Conservation (phyloP, 2,113 vertebrate species). For the Xiphophorus hellerii region DNA sequence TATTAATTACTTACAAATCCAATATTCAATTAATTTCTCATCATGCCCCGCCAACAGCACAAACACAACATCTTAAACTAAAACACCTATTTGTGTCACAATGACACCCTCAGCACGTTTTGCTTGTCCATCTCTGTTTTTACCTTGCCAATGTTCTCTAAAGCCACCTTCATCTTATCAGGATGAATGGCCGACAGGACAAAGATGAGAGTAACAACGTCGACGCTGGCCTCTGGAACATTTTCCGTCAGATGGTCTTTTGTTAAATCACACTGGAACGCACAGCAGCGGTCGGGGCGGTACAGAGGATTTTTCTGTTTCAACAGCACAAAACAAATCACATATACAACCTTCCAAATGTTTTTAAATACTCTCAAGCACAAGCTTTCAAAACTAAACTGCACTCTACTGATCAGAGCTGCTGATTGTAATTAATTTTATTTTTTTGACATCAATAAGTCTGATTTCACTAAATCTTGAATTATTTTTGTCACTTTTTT, state of each 20-base stretch:
- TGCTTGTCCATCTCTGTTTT: conserved; percentile 14
- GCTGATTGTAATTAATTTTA: not conserved
- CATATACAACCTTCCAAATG: not conserved
- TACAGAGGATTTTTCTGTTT: conserved; percentile 88
- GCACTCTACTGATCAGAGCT: not conserved
- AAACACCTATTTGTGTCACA: too few species aligned
- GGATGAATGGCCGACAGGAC: conserved; percentile 95
- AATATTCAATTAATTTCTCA: too few species aligned
- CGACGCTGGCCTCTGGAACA: conserved; percentile 84
- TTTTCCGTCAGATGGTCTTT: conserved; percentile 86
- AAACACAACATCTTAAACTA: too few species aligned
- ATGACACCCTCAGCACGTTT: not conserved
- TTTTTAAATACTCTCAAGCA: not conserved
- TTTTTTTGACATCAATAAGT: not conserved
- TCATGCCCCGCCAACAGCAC: too few species aligned
- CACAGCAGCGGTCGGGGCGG: conserved; percentile 83
- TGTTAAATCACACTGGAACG: conserved; percentile 95
- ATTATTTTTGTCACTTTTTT: not conserved
- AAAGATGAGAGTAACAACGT: conserved; percentile 90
- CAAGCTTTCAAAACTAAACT: too few species aligned
- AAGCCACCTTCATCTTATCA: conserved; percentile 89
- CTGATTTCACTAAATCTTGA: not conserved
- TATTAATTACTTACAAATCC: too few species aligned
- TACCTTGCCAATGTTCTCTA: conserved; percentile 90
- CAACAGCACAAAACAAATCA: conserved; percentile 2